Evolutionary conservation across 2,113 vertebrate genomes (phyloP), one percentile per base, ranked within the genome.

Genomic region (Rhineura floridana): DNA sequence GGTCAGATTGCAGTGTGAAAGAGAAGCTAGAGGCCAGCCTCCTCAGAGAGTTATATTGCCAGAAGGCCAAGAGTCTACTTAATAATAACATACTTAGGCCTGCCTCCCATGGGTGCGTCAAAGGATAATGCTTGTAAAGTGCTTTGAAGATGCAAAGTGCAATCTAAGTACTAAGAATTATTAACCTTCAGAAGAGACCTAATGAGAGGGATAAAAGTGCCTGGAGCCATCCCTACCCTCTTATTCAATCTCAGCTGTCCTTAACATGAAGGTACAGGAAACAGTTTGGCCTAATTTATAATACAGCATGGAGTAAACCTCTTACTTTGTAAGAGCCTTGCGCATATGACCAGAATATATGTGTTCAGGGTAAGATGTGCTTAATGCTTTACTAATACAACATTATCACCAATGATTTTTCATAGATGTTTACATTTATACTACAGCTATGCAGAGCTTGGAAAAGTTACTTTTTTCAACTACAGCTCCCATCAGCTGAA

Each of bases 61-160:
- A 59, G 50, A 59, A 84, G 69, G 11, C 69, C 92, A 92, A 91
- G 70, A 94, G 85, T 83, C 55, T 88, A 91, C 30, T 17, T 93
- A 94, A 94, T 80, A 90, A 87, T 91, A 91, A 91, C 84, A 94
- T 93, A 59, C 55, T 59, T 59, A 91, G 92, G 69, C 30, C 90
- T 88, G 81, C 30, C 17, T 95, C 93, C 90, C 92, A 36, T n/a
- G 94, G 90, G 91, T 76, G 80, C 86, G 89, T 76, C 93, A 87
- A 87, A 84, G 89, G 90, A 89, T 91, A 95, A 93, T 93, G 92
- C 92, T 92, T 91, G 87, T 87, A 85, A 94, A 96, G 89, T 91
- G 79, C 87, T 93, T 90, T 92, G 92, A 91, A 94, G 87, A 91
- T 90, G 85, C 0, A 0, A 92, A 93, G 90, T 90, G 72, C 76